A percentile compares a stretch with the other conserved stretches of the same genome.
Conservation (phyloP, 2,888 invertebrate genomes). For the Fragum whitleyi region DNA sequence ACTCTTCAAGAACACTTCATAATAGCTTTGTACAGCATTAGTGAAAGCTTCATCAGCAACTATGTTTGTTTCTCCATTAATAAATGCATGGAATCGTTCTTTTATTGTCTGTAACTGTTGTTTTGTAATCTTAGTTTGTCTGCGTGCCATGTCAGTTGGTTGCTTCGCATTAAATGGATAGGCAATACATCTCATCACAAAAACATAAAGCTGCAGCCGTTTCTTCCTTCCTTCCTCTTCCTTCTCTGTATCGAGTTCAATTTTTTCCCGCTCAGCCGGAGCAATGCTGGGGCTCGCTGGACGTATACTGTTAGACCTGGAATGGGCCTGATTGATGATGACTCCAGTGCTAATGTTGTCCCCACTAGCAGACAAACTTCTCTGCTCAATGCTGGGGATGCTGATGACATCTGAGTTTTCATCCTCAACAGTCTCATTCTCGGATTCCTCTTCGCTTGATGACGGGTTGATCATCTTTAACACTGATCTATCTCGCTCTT, state of each 20-base stretch:
- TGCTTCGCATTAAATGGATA: conserved; percentile 99
- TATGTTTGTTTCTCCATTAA: conserved; percentile 96
- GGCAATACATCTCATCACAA: conserved; percentile 98
- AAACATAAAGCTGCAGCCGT: conserved; percentile 98
- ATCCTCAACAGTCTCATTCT: conserved; percentile 91
- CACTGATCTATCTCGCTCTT: background rate
- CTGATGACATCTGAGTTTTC: conserved; percentile 84
- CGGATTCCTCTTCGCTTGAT: conserved; percentile 97
- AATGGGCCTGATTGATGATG: conserved; percentile 73
- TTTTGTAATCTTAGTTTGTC: conserved; percentile 98
- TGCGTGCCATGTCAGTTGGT: conserved; percentile 98
- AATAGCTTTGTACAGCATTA: conserved; percentile 96
- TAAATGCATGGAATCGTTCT: conserved; percentile 96
- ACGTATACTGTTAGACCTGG: conserved; percentile 88
- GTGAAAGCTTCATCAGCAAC: conserved; percentile 92
- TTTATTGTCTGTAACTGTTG: conserved; percentile 97
- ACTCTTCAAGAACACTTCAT: conserved; percentile 95
- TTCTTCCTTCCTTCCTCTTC: conserved; percentile 98
- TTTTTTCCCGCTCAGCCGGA: conserved; percentile 91
- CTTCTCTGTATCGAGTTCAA: conserved; percentile 88
- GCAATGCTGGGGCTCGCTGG: conserved; percentile 96
- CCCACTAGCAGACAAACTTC: conserved; percentile 84
- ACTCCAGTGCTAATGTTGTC: conserved; percentile 80
- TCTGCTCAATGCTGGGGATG: conserved; percentile 83
- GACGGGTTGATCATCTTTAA: conserved; percentile 95